Conservation (phyloP, 37 sponge, comb jelly and placozoan species). For the Agelas oroides region DNA sequence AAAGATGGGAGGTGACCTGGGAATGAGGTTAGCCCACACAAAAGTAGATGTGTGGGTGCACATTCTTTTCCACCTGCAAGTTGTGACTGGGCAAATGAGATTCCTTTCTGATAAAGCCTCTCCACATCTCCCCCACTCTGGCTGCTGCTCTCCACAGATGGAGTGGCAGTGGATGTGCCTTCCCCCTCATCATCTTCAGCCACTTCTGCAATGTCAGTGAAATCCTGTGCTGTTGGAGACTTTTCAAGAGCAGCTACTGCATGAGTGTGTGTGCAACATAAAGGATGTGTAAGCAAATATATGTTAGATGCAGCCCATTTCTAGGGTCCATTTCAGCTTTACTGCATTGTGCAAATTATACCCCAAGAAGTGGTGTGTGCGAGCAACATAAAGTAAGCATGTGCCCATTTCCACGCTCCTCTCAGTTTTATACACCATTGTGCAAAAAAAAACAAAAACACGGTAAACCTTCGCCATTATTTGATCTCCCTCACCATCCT, state of each 20-base stretch:
- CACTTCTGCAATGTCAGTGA: slow-evolving; percentile 82
- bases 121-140: not conserved
- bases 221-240: slow-evolving; percentile 66
- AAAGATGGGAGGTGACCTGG: too few species aligned
- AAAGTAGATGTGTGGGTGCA: too few species aligned
- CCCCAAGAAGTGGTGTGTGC: too few species aligned
- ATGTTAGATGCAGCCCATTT: too few species aligned
- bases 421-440: too few species aligned
- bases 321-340: too few species aligned
- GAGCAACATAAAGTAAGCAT: not conserved
- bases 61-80: not conserved
- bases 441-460: too few species aligned
- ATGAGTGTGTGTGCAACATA: not conserved
- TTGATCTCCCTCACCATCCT: not conserved
- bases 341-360: too few species aligned
- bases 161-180: not conserved
- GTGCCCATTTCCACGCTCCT: not conserved
- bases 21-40: too few species aligned
- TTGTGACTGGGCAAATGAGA: slow-evolving; percentile 33
- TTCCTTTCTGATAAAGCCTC: slow-evolving; percentile 57
- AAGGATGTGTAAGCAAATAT: not conserved
- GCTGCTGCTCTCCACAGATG: too few species aligned
- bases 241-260: not conserved
- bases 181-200: not conserved
- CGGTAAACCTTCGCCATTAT: too few species aligned